Evolutionary conservation across 2,888 invertebrate genomes (phyloP).

Genomic region (Mythimna loreyi): DNA sequence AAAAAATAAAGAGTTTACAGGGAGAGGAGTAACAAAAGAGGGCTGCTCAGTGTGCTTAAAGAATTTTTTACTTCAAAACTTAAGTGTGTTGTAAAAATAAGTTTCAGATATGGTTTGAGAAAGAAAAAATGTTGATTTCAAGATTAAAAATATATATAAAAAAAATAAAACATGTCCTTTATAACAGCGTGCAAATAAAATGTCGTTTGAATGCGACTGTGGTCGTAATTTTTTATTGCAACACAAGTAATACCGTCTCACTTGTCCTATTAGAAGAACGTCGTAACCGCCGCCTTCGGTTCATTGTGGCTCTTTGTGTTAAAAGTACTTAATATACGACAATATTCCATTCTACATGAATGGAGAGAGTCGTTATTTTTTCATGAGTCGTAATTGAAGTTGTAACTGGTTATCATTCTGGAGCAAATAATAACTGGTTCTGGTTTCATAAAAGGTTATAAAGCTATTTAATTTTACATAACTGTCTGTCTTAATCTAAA

Average conservation of each 20-base stretch:
- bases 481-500: background rate
- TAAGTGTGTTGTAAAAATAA: background rate
- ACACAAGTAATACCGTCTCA: constrained; percentile 52
- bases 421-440: constrained; percentile 33
- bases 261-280: constrained; percentile 45
- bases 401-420: constrained; percentile 43
- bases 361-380: constrained; percentile 47
- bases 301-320: constrained; percentile 55
- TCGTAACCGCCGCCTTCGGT: constrained; percentile 40
- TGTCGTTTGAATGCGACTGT: constrained; percentile 58
- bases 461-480: constrained; percentile 24
- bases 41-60: too few species aligned
- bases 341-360: constrained; percentile 50
- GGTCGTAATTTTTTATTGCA: constrained; percentile 64
- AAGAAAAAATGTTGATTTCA: background rate
- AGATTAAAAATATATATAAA: constrained; percentile 20
- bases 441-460: constrained; percentile 9
- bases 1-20: too few species aligned
- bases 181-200: constrained; percentile 57
- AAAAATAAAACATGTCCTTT: constrained; percentile 22
- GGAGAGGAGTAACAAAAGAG: too few species aligned
- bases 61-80: background rate
- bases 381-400: constrained; percentile 54
- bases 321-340: constrained; percentile 46
- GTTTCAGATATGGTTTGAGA: background rate